phyloP scores from a whole-genome alignment of 2,113 vertebrate genomes.

The Herpailurus yagouaroundi region DNA sequence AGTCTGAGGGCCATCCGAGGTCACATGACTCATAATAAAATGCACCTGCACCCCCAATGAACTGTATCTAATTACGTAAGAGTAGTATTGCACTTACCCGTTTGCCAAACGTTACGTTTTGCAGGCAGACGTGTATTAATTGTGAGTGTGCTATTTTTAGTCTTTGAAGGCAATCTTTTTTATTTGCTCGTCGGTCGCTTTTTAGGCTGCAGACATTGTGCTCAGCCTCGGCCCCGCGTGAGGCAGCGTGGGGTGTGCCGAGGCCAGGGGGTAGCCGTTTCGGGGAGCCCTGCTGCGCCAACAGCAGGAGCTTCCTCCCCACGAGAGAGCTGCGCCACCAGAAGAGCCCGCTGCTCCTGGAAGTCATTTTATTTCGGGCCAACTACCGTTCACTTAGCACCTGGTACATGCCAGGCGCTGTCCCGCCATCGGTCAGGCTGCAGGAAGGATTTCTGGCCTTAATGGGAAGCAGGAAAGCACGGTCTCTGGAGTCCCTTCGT shows the following conservation, averaged over 20 bases:
- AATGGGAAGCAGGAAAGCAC: neutral
- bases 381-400: neutral
- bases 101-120: neutral
- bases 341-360: neutral
- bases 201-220: neutral
- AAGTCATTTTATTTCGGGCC: constrained; percentile 5
- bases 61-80: neutral
- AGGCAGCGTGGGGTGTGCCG: neutral
- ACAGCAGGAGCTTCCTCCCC: neutral
- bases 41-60: neutral
- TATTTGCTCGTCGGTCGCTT: neutral
- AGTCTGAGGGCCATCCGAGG: neutral
- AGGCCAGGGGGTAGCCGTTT: neutral
- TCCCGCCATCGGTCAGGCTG: neutral
- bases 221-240: neutral
- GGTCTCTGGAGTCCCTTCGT: neutral
- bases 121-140: neutral
- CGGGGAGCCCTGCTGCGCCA: neutral
- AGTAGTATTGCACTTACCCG: too few species aligned
- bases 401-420: neutral
- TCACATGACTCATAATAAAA: neutral
- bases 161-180: neutral
- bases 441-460: neutral
- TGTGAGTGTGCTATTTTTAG: neutral
- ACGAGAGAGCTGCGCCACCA: neutral